These are phyloP conservation scores for Myotis pilosus DNA, from an alignment of 2,797 vertebrate species.

Conservation along the genomic window DNA sequence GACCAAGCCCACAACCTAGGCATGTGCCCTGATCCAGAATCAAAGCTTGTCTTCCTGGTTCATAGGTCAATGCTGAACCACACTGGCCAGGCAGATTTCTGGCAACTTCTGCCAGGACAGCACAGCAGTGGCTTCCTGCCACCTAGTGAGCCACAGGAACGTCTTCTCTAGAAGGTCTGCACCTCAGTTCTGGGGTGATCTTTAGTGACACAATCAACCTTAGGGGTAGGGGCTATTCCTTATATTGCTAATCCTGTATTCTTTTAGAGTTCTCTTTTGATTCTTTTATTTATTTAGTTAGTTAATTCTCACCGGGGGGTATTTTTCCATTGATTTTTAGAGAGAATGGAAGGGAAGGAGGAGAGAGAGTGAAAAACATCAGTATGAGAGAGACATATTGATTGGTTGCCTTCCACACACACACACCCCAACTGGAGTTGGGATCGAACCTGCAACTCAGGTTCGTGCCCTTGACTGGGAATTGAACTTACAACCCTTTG, in stretches of 20 bases:
- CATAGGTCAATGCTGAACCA: too few species aligned
- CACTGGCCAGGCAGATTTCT: neutral
- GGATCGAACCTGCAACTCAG: neutral
- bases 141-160: neutral
- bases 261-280: neutral
- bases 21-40: too few species aligned
- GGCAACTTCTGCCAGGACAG: neutral
- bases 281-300: neutral
- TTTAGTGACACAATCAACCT: neutral
- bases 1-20: too few species aligned
- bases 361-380: neutral
- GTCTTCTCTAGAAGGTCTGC: neutral
- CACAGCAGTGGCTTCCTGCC: neutral
- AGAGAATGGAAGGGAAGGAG: too few species aligned
- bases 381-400: neutral
- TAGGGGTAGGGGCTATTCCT: neutral
- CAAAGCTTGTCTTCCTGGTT: too few species aligned
- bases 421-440: neutral
- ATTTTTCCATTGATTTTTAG: too few species aligned
- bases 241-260: neutral
- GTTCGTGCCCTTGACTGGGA: neutral
- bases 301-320: too few species aligned
- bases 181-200: neutral
- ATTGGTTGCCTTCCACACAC: neutral
- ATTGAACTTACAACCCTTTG: neutral